phyloP scores from a whole-genome alignment of 2,888 invertebrate genomes.

The Pyrocoelia pectoralis region DNA sequence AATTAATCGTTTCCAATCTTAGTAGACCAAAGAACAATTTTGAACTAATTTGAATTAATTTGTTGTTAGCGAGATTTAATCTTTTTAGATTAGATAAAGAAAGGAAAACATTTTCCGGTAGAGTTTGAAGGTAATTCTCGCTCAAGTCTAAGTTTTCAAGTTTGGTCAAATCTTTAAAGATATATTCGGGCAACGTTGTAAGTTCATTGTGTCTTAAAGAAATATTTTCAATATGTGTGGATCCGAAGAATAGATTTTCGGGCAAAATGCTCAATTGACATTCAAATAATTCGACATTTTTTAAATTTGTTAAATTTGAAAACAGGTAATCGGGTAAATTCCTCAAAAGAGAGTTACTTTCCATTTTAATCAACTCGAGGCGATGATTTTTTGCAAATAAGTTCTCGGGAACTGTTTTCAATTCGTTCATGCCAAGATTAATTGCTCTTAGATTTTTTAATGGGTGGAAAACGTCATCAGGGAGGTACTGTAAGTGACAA shows the following conservation, averaged over 20 bases:
- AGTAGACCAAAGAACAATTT: conserved; percentile 66
- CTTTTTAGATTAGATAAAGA: conserved; percentile 68
- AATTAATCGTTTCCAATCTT: conserved; percentile 66
- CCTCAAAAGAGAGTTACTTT: conserved; percentile 9
- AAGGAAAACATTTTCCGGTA: conserved; percentile 71
- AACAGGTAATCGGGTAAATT: conserved; percentile 25
- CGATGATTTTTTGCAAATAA: conserved; percentile 59
- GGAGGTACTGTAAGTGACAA: conserved; percentile 70
- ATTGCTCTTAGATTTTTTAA: conserved; percentile 69
- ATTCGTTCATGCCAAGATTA: conserved; percentile 73
- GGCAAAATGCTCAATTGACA: conserved; percentile 65
- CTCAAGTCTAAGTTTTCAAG: conserved; percentile 58
- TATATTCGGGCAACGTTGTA: conserved; percentile 57
- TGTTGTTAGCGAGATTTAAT: conserved; percentile 73
- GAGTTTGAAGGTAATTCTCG: conserved; percentile 40
- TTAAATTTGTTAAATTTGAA: conserved; percentile 40
- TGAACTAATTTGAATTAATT: conserved; percentile 66
- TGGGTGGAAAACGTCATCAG: conserved; percentile 68
- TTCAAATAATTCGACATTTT: conserved; percentile 40
- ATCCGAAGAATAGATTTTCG: conserved; percentile 69
- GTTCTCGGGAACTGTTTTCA: conserved; percentile 68
- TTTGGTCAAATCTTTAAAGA: conserved; percentile 67
- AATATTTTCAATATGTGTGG: conserved; percentile 66
- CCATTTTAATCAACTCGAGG: conserved; percentile 57
- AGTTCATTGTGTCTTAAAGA: conserved; percentile 69